Percentiles rank a stretch among this genome's conserved stretches.
These are phyloP conservation scores for Cygnus atratus DNA, from an alignment of 2,113 vertebrate genomes.

Conservation along the genomic window DNA sequence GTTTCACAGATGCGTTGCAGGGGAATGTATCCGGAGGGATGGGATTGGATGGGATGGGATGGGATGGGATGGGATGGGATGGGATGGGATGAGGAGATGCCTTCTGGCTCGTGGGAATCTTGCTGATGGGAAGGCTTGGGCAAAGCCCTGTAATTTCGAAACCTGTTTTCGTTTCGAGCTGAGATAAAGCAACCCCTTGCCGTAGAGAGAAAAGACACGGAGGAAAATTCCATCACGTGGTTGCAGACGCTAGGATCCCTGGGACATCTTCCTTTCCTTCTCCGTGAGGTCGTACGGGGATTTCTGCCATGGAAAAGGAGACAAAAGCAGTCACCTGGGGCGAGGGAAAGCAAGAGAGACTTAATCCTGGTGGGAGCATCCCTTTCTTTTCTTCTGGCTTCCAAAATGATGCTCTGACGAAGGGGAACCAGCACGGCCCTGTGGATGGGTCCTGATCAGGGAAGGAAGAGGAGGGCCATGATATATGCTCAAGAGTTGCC, in stretches of 20 bases:
- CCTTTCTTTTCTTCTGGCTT: not conserved
- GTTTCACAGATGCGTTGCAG: rapidly evolving
- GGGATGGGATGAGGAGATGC: not conserved
- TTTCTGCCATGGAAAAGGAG: not conserved
- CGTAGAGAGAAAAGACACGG: rapidly evolving
- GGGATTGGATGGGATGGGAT: not conserved
- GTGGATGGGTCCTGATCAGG: rapidly evolving
- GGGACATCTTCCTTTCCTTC: not conserved
- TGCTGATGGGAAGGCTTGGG: not conserved
- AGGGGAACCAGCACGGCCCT: not conserved
- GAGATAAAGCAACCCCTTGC: not conserved
- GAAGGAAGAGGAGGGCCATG: rapidly evolving
- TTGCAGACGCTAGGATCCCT: rapidly evolving
- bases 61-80: too few species aligned
- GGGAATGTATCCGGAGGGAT: not conserved
- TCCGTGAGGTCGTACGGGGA: not conserved
- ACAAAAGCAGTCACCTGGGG: not conserved
- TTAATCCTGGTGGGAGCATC: rapidly evolving
- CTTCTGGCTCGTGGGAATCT: not conserved
- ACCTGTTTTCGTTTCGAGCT: not conserved
- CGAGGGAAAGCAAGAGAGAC: not conserved
- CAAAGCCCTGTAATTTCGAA: not conserved
- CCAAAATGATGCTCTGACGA: rapidly evolving
- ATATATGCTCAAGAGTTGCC: rapidly evolving
- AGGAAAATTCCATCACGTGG: rapidly evolving